phyloP scores from a whole-genome alignment of 2,797 vertebrate species.

The Bradypus variegatus region DNA sequence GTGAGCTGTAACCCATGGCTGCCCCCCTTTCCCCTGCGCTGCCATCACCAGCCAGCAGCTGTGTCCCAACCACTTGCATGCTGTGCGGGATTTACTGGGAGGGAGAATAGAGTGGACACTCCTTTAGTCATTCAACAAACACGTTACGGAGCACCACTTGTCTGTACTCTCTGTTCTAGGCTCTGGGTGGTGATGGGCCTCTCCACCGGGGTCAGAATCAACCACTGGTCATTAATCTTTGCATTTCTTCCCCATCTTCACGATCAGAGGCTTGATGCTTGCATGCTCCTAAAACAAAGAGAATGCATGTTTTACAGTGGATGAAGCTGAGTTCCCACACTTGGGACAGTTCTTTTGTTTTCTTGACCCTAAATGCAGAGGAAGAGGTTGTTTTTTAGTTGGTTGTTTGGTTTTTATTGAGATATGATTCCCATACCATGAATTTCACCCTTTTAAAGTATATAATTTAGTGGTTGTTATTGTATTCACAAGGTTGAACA shows the following conservation, averaged over 20 bases:
- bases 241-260: not conserved
- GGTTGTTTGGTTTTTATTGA: not conserved
- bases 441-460: not conserved
- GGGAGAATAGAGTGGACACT: not conserved
- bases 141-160: not conserved
- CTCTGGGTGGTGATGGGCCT: not conserved
- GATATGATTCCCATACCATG: not conserved
- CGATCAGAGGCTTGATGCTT: not conserved
- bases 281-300: not conserved
- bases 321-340: not conserved
- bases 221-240: not conserved
- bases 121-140: not conserved
- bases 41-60: not conserved
- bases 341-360: not conserved
- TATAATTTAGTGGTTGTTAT: not conserved
- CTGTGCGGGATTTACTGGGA: not conserved
- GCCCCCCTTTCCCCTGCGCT: rapidly evolving
- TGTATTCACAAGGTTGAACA: not conserved
- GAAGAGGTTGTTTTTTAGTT: not conserved
- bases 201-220: not conserved
- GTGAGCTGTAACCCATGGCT: constrained; percentile 63
- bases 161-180: not conserved
- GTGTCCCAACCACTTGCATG: too few species aligned
- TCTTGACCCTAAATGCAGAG: not conserved
- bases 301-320: not conserved